These are phyloP conservation scores for Chaetoderma sp. DNA, from an alignment of 2,888 invertebrate genomes.

Conservation along the genomic window DNA sequence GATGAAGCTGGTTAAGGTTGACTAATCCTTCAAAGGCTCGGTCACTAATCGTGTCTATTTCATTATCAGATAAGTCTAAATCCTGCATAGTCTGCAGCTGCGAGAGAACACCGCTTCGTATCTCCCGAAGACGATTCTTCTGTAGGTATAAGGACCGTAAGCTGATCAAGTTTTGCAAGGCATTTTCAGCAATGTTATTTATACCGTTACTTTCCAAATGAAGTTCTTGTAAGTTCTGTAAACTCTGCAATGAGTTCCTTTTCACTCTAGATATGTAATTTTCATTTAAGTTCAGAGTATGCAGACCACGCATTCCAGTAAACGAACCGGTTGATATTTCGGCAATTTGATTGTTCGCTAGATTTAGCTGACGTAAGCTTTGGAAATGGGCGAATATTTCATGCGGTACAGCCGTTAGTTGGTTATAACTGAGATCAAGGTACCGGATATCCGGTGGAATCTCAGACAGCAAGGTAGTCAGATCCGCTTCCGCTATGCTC, in stretches of 20 bases:
- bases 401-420: conserved; percentile 27
- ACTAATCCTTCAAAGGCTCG: conserved; percentile 38
- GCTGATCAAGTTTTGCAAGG: background rate
- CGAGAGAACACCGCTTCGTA: background rate
- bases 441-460: conserved; percentile 43
- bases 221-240: conserved; percentile 7
- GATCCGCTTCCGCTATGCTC: conserved; percentile 32
- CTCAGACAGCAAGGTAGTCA: conserved; percentile 27
- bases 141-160: background rate
- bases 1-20: conserved; percentile 36
- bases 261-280: conserved; percentile 32
- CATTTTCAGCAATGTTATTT: background rate
- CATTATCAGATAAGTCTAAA: background rate
- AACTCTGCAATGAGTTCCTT: background rate
- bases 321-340: conserved; percentile 31
- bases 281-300: conserved; percentile 36
- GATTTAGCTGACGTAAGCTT: conserved; percentile 31
- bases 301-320: conserved; percentile 31
- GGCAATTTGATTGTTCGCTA: conserved; percentile 37
- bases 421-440: conserved; percentile 47
- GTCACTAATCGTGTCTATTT: background rate
- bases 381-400: conserved; percentile 14
- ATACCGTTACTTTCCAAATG: conserved; percentile 15
- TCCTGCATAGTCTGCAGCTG: conserved; percentile 2
- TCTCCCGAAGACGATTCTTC: background rate